These are phyloP conservation scores for Conchocele bisecta DNA, from an alignment of 2,888 invertebrate species.

Conservation along the genomic window DNA sequence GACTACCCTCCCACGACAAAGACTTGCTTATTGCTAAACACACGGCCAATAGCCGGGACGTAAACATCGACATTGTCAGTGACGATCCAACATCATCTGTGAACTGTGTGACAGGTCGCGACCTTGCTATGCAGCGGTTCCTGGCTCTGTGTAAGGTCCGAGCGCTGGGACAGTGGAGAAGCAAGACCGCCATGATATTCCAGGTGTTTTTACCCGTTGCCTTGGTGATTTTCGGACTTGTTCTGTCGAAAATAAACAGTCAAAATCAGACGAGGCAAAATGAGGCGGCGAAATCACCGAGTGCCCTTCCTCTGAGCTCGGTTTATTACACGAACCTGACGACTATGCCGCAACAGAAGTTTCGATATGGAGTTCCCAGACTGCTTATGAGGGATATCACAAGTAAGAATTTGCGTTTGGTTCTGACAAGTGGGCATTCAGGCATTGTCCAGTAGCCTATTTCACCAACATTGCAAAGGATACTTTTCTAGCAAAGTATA, in stretches of 20 bases:
- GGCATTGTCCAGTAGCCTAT: too few species aligned
- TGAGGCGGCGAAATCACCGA: conserved; percentile 15
- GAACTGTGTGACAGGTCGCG: conserved; percentile 3
- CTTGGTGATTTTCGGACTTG: conserved; percentile 65
- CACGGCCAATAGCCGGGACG: not conserved
- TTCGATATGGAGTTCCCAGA: conserved; percentile 48
- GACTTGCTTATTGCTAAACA: not conserved
- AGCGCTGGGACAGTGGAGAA: conserved; percentile 55
- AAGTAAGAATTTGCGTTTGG: conserved; percentile 68
- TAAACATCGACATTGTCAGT: not conserved
- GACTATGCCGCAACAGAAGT: conserved; percentile 5
- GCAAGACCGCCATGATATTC: conserved; percentile 57
- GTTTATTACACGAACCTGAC: conserved; percentile 21
- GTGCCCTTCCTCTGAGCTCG: conserved; percentile 41
- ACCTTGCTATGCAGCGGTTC: conserved; percentile 57
- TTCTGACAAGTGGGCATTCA: too few species aligned
- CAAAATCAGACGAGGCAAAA: not conserved
- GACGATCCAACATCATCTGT: not conserved
- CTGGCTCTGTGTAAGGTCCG: conserved; percentile 67
- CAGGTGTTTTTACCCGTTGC: conserved; percentile 70
- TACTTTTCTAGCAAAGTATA: too few species aligned
- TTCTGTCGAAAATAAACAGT: conserved; percentile 57
- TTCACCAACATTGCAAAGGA: too few species aligned
- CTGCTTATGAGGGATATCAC: conserved; percentile 57
- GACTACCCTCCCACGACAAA: too few species aligned